Evolutionary conservation across 1,140 invertebrate species (phyloP), one percentile per base, ranked within the genome.

Genomic region (Pachypsylla venusta): DNA sequence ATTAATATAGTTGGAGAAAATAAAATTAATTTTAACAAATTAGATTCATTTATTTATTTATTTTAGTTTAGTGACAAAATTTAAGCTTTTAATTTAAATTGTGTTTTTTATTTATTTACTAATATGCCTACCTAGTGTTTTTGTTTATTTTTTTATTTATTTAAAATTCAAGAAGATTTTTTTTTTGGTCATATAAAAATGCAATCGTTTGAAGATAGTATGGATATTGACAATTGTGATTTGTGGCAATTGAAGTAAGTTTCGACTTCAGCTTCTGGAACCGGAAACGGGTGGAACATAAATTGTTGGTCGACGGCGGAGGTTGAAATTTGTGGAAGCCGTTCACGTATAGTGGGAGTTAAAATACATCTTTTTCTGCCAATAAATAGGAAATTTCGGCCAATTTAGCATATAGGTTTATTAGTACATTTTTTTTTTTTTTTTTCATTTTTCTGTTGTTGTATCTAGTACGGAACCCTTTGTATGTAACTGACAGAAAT

Each of bases 191-290:
- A n/a, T n/a, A n/a, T n/a, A n/a, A 48, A 48, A 48, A 48, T 48
- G 42, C 42, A 48, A 48, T 48, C 42, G 7, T 48, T 48, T n/a
- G 42, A 48, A 48, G 42, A 48, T 48, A 48, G 7, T 48, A 48
- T 48, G 42, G 42, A 48, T 22, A 48, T 19, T 19, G 42, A 48
- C n/a, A 5, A 48, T 22, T 48, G 42, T 48, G 42, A 48, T 48
- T 19, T 48, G 22, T 48, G 42, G 42, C 42, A 48, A 48, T 22
- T 48, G n/a, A 48, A 48, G 42, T 48, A 48, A 48, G 42, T 48
- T 19, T 35, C n/a, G 7, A 35, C n/a, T 35, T 35, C n/a, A 35
- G n/a, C 7, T 35, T 10, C 7, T 10, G n/a, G n/a, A 35, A 35
- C 7, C 7, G 7, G n/a, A 35, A 35, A 10, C 7, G 7, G n/a